Evolutionary conservation across 2,113 vertebrate species (phyloP), one percentile per base, ranked within the genome.

Genomic region (Neolamprologus toae): DNA sequence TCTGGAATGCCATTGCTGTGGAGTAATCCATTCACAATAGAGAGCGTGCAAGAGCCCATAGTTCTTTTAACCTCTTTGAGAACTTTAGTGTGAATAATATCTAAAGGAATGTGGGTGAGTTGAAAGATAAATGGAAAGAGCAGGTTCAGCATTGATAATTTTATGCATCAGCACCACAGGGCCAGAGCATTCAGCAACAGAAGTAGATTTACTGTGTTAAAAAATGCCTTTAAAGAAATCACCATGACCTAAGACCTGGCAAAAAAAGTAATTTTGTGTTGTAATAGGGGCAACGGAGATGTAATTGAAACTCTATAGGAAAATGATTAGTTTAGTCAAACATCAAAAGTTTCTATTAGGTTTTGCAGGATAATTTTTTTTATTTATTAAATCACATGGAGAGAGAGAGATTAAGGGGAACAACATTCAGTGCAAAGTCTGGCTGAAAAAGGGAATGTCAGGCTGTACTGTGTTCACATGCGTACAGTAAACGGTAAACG

Each of bases 81-180:
- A 88, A 85, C 31, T 91, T 84, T 68, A 71, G 81, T 51, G 76
- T 90, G 87, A 90, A 84, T 86, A 87, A 92, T 85, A 86, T 85
- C 33, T 35, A 14, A 85, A 42, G 31, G 51, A 84, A 81, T 87
- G 81, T 81, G 76, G 57, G 86, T 59, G 49, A 28, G 51, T 86
- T 79, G 83, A 84, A 89, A 73, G 87, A 92, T 87, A 90, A 91
- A 78, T 54, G 78, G 80, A 84, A 61, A 83, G 47, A 90, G 53
- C 21, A 3, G 19, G 81, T 84, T 90, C 59, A 81, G 53, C 71
- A 51, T 80, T 31, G 73, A 89, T 89, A 19, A 86, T 90, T 89
- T 90, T 84, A 90, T 45, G 7, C 86, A 86, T 79, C 73, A 90
- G 55, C 87, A 82, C 82, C 80, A 89, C 82, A 63, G 86, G 86